These are phyloP conservation scores for Autographa pulchrina DNA, from an alignment of 2,888 invertebrate genomes.

Conservation along the genomic window DNA sequence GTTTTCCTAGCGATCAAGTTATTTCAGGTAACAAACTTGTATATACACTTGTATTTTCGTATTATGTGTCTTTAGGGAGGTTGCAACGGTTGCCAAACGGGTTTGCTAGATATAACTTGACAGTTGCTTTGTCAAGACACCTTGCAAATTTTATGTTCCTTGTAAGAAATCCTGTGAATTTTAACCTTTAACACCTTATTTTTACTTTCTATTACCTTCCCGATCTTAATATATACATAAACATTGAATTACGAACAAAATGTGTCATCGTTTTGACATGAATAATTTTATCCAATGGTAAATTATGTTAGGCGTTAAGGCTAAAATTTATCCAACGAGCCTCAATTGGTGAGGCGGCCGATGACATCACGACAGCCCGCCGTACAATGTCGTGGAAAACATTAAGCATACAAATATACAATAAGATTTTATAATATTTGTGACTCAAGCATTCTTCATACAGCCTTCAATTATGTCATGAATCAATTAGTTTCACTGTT, in stretches of 20 bases:
- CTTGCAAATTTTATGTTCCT: slow-evolving; percentile 54
- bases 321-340: slow-evolving; percentile 57
- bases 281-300: slow-evolving; percentile 45
- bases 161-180: slow-evolving; percentile 28
- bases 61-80: slow-evolving; percentile 27
- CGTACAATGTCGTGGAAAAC: slow-evolving; percentile 54
- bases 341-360: slow-evolving; percentile 64
- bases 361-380: slow-evolving; percentile 70
- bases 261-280: slow-evolving; percentile 37
- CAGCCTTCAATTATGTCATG: slow-evolving; percentile 33
- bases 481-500: slow-evolving; percentile 15
- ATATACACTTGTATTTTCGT: slow-evolving; percentile 35
- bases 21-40: slow-evolving; percentile 45
- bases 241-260: slow-evolving; percentile 20
- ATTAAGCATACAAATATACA: slow-evolving; percentile 47
- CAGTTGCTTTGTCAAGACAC: slow-evolving; percentile 61
- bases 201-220: background rate
- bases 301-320: slow-evolving; percentile 33
- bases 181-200: slow-evolving; percentile 14
- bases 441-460: slow-evolving; percentile 20
- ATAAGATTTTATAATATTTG: slow-evolving; percentile 21
- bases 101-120: slow-evolving; percentile 49
- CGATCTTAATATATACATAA: background rate
- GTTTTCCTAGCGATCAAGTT: slow-evolving; percentile 63
- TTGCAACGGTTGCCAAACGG: slow-evolving; percentile 48